Evolutionary conservation across 2,888 invertebrate species (phyloP).

Genomic region (Chirona hameri): DNA sequence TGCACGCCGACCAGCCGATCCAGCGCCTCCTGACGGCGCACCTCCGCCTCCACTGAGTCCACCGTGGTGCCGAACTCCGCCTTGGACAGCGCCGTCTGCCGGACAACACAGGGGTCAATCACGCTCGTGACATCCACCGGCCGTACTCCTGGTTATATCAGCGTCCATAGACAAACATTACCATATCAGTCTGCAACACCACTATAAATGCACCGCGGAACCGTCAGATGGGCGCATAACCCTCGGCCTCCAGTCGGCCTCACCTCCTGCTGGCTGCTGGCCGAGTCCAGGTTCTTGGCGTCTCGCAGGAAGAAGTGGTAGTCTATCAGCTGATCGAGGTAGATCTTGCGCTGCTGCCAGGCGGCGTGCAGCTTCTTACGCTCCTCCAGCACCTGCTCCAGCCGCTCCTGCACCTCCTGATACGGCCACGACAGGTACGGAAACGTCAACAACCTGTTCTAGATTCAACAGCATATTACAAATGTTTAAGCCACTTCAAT

Average conservation of each 20-base stretch:
- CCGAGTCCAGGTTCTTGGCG: slow-evolving; percentile 84
- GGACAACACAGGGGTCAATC: not conserved
- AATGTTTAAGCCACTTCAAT: too few relatives aligned
- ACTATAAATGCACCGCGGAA: too few relatives aligned
- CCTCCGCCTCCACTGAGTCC: slow-evolving; percentile 77
- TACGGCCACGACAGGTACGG: slow-evolving; percentile 40
- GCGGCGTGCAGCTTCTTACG: slow-evolving; percentile 72
- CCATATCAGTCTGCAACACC: too few relatives aligned
- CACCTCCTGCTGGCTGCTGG: slow-evolving; percentile 79
- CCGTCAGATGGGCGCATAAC: too few relatives aligned
- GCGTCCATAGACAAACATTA: too few relatives aligned
- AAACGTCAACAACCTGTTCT: too few relatives aligned
- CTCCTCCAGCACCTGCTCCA: slow-evolving; percentile 66
- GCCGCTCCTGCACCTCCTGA: slow-evolving; percentile 71
- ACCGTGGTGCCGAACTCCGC: slow-evolving; percentile 47
- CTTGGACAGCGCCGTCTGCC: slow-evolving; percentile 44
- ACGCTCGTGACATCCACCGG: not conserved
- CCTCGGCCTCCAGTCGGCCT: too few relatives aligned
- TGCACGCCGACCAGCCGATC: slow-evolving; percentile 82
- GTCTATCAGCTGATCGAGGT: slow-evolving; percentile 85
- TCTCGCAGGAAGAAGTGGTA: slow-evolving; percentile 92
- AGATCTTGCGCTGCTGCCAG: slow-evolving; percentile 85
- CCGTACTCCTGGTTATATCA: too few relatives aligned
- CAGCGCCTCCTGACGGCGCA: slow-evolving; percentile 75
- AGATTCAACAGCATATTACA: too few relatives aligned